Percentiles rank a stretch among this genome's conserved stretches.
phyloP scores from a whole-genome alignment of 1,140 invertebrate species.

The Wiebesia pumilae region DNA sequence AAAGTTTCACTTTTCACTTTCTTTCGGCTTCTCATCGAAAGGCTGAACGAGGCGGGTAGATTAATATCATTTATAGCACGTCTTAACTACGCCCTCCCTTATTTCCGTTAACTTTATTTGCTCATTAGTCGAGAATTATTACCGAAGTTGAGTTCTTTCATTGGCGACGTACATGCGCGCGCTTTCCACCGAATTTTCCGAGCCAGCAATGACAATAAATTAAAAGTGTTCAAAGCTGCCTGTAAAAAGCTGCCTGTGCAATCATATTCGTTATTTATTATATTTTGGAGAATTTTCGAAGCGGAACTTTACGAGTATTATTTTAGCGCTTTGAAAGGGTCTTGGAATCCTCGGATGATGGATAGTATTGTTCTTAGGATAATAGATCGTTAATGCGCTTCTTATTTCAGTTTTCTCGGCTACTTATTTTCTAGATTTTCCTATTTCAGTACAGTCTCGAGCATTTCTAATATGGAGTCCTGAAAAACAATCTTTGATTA shows the following conservation, averaged over 20 bases:
- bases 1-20: constrained; percentile 15
- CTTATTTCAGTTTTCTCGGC: background rate
- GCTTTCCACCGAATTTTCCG: background rate
- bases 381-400: background rate
- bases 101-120: constrained; percentile 27
- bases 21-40: background rate
- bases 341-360: background rate
- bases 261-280: constrained; percentile 27
- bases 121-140: constrained; percentile 33
- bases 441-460: background rate
- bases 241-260: background rate
- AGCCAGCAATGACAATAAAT: constrained; percentile 28
- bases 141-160: constrained; percentile 3
- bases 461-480: no score
- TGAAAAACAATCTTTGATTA: no score
- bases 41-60: no score
- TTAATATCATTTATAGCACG: constrained; percentile 6
- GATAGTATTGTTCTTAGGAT: background rate
- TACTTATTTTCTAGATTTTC: background rate
- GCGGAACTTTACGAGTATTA: background rate
- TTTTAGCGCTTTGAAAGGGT: background rate
- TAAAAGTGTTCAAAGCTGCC: background rate
- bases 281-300: background rate
- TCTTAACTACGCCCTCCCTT: background rate
- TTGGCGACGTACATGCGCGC: background rate